Base-by-base conservation (phyloP, 2,113 vertebrate genomes). In the Odontophorus gujanensis region DNA sequence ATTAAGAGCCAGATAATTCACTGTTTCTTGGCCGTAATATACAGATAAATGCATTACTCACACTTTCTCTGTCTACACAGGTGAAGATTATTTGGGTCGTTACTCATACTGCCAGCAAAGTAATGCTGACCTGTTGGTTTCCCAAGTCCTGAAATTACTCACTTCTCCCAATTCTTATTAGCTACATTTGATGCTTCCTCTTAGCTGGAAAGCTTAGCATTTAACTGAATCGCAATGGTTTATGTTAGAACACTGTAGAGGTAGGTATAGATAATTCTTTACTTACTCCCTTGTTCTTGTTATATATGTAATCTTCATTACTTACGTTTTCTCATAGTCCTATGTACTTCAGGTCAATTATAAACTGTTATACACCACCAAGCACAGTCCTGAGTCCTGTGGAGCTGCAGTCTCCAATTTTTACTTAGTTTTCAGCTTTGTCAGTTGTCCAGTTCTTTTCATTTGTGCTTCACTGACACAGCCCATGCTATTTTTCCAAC, bases 361-460 rank as follows among this genome's bases (percentile, higher is more conserved):
- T 66, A 55, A 94, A 85, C 81, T 79, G 67, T 85, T 94, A 94
- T 96, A 96, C 32, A 87, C 85, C 92, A 87, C 89, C 92, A 96
- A 92, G 85, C 85, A 82, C 75, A 80, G 85, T 58, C 75, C 81
- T 94, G 92, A 96, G 93, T 75, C 65, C 76, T 81, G 67, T 7
- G 57, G 90, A 95, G 85, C 73, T 48, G 47, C 65, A 78, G 82
- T 96, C 90, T 95, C 85, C 81, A 87, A 95, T 88, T 92, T 83
- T 74, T 25, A 93, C 88, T 95, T 77, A 92, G 88, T 95, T 92
- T 96, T 94, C 67, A 93, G 63, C 57, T 95, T 94, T 93, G 82
- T 86, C 92, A 81, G 76, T 78, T 91, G 88, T 76, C 80, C 85
- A 71, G 76, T 87, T 90, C 82, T 82, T 96, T 90, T 78, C 85